Conservation (phyloP, 2,797 vertebrate genomes). For the Heteromormyrus szaboi region DNA sequence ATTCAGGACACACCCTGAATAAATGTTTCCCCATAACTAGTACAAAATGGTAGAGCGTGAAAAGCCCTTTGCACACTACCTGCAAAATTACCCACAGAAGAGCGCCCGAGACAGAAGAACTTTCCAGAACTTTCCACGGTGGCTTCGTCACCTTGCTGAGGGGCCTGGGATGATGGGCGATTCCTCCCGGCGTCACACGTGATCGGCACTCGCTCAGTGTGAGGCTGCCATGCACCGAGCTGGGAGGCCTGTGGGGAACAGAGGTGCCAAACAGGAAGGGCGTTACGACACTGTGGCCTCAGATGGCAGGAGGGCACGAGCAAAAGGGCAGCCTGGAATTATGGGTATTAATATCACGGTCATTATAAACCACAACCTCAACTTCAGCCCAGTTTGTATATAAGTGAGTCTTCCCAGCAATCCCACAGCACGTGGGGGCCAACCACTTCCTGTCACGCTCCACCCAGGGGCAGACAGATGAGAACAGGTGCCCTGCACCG, state of each 20-base stretch:
- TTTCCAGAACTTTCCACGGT: not conserved
- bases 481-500: conserved; percentile 5
- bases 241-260: not conserved
- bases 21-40: not conserved
- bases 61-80: not conserved
- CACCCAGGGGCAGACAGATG: conserved; percentile 2
- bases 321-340: not conserved
- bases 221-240: not conserved
- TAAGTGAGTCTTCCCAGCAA: not conserved
- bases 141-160: not conserved
- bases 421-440: not conserved
- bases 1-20: not conserved
- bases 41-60: not conserved
- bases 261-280: not conserved
- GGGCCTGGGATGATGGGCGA: not conserved
- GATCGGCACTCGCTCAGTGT: not conserved
- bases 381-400: not conserved
- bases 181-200: not conserved
- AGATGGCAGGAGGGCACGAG: not conserved
- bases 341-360: not conserved
- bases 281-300: not conserved
- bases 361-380: not conserved
- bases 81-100: not conserved
- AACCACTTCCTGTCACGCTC: not conserved
- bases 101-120: not conserved